A percentile compares a stretch with the other conserved stretches of the same genome.
Evolutionary conservation across 2,797 vertebrate species (phyloP).

Genomic region (Chiloscyllium punctatum): DNA sequence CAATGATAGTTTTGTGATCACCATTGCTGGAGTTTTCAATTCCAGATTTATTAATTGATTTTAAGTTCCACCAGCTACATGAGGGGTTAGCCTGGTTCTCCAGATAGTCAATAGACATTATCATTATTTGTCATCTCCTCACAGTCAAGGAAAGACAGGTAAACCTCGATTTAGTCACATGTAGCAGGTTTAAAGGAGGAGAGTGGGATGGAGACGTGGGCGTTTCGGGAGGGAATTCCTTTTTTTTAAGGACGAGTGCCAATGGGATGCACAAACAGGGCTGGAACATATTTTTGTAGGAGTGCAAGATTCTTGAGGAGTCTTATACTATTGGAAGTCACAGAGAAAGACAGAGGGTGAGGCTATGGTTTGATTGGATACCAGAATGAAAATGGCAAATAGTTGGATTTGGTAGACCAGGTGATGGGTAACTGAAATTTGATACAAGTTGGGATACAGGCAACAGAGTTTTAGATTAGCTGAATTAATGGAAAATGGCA

Average conservation of each 20-base stretch:
- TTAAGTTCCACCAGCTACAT: too few species aligned
- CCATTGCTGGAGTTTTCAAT: too few species aligned
- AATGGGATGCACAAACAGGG: background rate
- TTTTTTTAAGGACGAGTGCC: too few species aligned
- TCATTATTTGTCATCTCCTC: too few species aligned
- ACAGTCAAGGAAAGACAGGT: too few species aligned
- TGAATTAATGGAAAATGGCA: background rate
- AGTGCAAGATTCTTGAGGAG: background rate
- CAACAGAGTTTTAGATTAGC: background rate
- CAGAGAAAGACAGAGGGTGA: background rate
- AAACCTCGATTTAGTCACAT: too few species aligned
- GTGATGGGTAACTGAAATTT: background rate
- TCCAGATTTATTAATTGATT: too few species aligned
- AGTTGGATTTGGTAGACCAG: background rate
- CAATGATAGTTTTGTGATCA: too few species aligned
- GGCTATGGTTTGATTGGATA: background rate
- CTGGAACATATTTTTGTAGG: background rate
- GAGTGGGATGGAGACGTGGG: background rate
- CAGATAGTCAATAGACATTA: too few species aligned
- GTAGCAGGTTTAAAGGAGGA: background rate
- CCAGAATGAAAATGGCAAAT: background rate
- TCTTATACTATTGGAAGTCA: background rate
- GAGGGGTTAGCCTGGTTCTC: too few species aligned
- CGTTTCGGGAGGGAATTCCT: background rate
- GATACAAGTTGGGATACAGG: background rate